Conservation (phyloP, 2,113 vertebrate genomes). For the Pterocles burchelli region DNA sequence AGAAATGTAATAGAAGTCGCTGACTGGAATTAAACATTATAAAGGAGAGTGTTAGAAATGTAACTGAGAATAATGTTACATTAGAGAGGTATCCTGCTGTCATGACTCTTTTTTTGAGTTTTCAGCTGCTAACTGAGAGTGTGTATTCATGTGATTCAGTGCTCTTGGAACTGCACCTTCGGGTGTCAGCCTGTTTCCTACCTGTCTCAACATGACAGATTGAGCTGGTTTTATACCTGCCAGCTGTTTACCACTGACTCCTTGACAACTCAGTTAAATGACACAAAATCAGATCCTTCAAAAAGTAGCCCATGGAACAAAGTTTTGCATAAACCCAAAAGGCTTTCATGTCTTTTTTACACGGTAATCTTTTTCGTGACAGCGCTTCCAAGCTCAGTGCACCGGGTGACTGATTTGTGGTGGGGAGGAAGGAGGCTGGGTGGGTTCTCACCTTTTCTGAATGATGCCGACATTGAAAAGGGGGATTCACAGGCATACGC, state of each 20-base stretch:
- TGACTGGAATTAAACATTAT: neutral
- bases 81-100: neutral
- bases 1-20: neutral
- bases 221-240: neutral
- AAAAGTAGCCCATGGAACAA: neutral
- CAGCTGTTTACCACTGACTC: neutral
- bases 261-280: neutral
- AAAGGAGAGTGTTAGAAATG: neutral
- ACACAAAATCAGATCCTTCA: neutral
- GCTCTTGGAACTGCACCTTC: neutral
- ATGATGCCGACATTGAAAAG: neutral
- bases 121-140: neutral
- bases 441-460: neutral
- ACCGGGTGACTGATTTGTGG: neutral
- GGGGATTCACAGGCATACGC: neutral
- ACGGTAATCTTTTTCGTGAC: neutral
- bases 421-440: neutral
- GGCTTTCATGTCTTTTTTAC: neutral
- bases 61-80: neutral
- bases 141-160: neutral
- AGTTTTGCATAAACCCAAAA: neutral
- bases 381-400: neutral
- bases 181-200: neutral
- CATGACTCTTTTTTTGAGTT: neutral
- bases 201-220: neutral